A percentile compares a stretch with the other conserved stretches of the same genome.
These are phyloP conservation scores for Bubo scandiacus DNA, from an alignment of 2,113 vertebrate genomes.

Conservation along the genomic window DNA sequence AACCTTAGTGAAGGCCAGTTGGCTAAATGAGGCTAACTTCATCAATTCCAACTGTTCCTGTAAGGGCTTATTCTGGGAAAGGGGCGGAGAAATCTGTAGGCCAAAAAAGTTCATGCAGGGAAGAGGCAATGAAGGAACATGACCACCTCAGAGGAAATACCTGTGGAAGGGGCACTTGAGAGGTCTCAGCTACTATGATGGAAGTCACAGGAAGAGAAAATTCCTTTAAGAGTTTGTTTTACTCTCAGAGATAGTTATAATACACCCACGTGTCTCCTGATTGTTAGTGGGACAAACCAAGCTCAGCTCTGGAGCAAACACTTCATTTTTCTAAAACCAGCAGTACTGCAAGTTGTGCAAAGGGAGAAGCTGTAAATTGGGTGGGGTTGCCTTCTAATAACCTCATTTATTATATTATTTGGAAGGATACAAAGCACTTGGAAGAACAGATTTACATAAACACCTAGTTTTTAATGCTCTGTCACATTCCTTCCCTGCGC, in stretches of 20 bases:
- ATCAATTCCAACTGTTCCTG: neutral
- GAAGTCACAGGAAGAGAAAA: neutral
- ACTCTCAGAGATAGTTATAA: neutral
- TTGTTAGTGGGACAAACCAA: neutral
- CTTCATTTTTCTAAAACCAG: neutral
- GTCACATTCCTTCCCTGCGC: neutral
- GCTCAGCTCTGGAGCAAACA: neutral
- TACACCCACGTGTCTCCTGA: neutral
- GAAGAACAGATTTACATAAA: neutral
- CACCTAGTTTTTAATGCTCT: neutral
- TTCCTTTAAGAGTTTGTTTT: neutral
- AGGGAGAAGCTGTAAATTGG: neutral
- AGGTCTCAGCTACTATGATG: neutral
- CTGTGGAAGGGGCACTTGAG: neutral
- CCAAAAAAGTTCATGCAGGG: neutral
- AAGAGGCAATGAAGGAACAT: neutral
- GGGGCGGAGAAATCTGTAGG: neutral
- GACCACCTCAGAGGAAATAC: neutral
- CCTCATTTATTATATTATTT: neutral
- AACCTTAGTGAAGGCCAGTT: neutral
- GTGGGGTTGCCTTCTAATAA: neutral
- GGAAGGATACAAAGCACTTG: neutral
- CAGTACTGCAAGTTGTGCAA: neutral
- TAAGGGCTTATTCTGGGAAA: neutral
- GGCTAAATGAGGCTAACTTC: neutral